A percentile compares a stretch with the other conserved stretches of the same genome.
These are phyloP conservation scores for Chiridota heheva DNA, from an alignment of 35 echinoderm and acorn worm species.

Conservation along the genomic window DNA sequence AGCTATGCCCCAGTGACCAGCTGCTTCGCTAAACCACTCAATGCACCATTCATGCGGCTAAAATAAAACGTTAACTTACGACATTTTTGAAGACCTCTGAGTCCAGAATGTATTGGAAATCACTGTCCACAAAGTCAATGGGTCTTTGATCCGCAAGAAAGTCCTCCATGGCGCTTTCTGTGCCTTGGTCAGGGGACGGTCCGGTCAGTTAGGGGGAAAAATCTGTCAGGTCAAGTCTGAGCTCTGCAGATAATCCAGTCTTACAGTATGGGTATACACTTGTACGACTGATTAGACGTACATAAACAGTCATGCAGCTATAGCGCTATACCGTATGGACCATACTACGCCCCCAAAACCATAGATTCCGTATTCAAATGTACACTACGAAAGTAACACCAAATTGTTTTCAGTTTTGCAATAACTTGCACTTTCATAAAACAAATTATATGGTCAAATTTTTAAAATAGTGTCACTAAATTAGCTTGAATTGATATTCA, in stretches of 20 bases:
- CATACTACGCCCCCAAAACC: background rate
- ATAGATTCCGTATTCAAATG: background rate
- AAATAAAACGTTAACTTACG: too few relatives aligned
- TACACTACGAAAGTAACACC: background rate
- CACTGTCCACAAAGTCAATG: conserved; percentile 39
- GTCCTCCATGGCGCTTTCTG: conserved; percentile 59
- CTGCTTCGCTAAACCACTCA: too few relatives aligned
- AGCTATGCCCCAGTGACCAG: too few relatives aligned
- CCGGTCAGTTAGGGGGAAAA: conserved; percentile 43
- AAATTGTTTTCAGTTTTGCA: background rate
- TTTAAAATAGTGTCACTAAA: too few relatives aligned
- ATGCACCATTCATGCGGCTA: too few relatives aligned
- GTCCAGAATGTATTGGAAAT: conserved; percentile 49
- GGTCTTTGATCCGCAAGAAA: conserved; percentile 50
- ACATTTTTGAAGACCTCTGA: conserved; percentile 52
- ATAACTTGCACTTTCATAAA: too few relatives aligned
- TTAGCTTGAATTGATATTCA: too few relatives aligned
- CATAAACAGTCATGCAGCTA: conserved; percentile 12
- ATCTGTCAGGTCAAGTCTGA: conserved; percentile 45
- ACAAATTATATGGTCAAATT: too few relatives aligned
- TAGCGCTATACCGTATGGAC: background rate
- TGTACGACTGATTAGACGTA: background rate
- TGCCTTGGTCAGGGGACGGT: conserved; percentile 61
- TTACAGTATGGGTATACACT: background rate
- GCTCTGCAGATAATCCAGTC: background rate